Conservation (phyloP, 2,888 invertebrate genomes). For the Hirtodrosophila trivittata region DNA sequence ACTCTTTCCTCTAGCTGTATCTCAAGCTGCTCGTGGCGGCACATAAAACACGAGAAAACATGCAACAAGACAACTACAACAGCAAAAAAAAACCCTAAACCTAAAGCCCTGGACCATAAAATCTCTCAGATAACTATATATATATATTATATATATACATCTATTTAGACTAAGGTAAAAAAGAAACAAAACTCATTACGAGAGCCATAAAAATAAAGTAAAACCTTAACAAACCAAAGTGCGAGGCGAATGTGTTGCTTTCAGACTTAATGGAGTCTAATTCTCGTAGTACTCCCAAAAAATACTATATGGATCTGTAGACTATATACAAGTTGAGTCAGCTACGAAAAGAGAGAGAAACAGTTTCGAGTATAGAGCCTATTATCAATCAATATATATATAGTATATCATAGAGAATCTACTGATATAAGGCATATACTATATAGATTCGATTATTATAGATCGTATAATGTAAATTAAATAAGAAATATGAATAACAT, state of each 20-base stretch:
- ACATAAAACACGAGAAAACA: conserved; percentile 41
- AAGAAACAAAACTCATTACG: conserved; percentile 73
- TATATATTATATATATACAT: too few species aligned
- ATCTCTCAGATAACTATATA: conserved; percentile 37
- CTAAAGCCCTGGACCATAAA: conserved; percentile 39
- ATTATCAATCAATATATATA: conserved; percentile 14
- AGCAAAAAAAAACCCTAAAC: conserved; percentile 1
- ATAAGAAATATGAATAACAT: conserved; percentile 33
- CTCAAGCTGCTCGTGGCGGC: conserved; percentile 13
- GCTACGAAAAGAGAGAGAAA: conserved; percentile 3
- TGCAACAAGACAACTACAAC: neutral
- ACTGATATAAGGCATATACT: conserved; percentile 19
- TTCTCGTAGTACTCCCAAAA: neutral
- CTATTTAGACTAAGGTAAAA: conserved; percentile 54
- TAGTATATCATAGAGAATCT: conserved; percentile 14
- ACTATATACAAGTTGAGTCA: conserved; percentile 34
- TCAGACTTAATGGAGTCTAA: conserved; percentile 37
- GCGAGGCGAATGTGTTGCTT: conserved; percentile 47
- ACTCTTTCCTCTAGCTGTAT: neutral
- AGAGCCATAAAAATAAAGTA: conserved; percentile 50
- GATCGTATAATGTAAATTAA: conserved; percentile 24
- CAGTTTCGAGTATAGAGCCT: conserved; percentile 4
- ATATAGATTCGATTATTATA: conserved; percentile 2
- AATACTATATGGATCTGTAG: neutral
- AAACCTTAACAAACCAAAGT: conserved; percentile 50